These are phyloP conservation scores for Coecobrya sp. DNA, from an alignment of 2,888 invertebrate genomes.

Conservation along the genomic window DNA sequence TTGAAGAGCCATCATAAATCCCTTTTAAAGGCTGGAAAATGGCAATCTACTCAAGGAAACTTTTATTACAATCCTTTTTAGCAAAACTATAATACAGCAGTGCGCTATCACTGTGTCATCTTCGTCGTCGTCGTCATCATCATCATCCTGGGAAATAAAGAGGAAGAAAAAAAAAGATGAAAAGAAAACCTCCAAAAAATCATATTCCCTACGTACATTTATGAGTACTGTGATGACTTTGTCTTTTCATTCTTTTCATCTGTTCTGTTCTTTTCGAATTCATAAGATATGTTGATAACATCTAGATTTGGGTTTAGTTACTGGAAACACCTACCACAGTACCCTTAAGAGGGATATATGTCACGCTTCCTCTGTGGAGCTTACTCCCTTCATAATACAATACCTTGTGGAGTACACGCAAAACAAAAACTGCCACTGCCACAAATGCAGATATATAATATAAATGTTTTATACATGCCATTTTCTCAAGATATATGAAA, in stretches of 20 bases:
- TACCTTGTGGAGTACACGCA: background rate
- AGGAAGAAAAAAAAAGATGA: conserved; percentile 50
- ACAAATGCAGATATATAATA: background rate
- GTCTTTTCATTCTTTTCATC: conserved; percentile 67
- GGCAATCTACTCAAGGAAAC: conserved; percentile 75
- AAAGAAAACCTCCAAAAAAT: conserved; percentile 66
- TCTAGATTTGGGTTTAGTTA: background rate
- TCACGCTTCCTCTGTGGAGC: background rate
- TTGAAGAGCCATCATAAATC: conserved; percentile 72
- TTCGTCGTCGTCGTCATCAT: conserved; percentile 58
- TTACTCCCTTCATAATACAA: background rate
- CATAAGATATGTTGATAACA: conserved; percentile 39
- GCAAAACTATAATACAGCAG: conserved; percentile 54
- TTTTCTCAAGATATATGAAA: conserved; percentile 28
- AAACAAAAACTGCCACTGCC: background rate
- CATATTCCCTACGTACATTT: conserved; percentile 66
- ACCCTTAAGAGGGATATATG: background rate
- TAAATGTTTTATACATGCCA: conserved; percentile 41
- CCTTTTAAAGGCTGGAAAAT: conserved; percentile 76
- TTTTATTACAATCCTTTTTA: conserved; percentile 76
- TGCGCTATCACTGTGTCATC: conserved; percentile 63
- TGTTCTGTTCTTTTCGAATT: conserved; percentile 39
- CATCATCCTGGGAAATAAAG: conserved; percentile 69
- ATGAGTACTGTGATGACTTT: conserved; percentile 73
- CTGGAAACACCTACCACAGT: conserved; percentile 15